Evolutionary conservation across 2,113 vertebrate species (phyloP).

Genomic region (Thermophis baileyi): DNA sequence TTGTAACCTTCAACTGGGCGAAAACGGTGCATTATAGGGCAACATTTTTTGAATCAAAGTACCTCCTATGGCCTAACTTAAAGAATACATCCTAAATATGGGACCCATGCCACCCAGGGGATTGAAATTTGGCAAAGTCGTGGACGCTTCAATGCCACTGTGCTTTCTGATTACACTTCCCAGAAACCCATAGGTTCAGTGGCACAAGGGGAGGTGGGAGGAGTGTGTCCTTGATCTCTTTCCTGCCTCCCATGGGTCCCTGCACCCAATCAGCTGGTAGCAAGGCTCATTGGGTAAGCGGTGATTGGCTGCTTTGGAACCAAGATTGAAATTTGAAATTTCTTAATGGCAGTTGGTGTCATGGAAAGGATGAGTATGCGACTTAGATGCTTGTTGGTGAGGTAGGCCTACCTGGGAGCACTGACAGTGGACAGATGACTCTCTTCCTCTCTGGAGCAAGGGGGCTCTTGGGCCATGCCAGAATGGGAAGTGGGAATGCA

Average conservation of each 20-base stretch:
- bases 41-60: background rate
- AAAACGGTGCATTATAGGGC: background rate
- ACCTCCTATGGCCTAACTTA: background rate
- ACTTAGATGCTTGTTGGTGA: background rate
- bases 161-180: background rate
- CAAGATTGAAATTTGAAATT: background rate
- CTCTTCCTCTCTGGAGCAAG: background rate
- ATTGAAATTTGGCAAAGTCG: background rate
- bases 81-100: background rate
- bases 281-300: background rate
- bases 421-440: background rate
- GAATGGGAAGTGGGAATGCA: background rate
- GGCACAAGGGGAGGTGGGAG: background rate
- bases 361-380: background rate
- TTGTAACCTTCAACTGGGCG: background rate
- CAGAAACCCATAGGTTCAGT: background rate
- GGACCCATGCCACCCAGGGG: background rate
- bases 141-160: background rate
- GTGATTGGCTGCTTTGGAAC: background rate
- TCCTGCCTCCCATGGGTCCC: background rate
- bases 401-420: background rate
- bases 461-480: background rate
- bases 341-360: background rate
- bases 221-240: background rate
- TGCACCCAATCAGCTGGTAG: background rate